These are phyloP conservation scores for Eretmochelys imbricata DNA, from an alignment of 2,113 vertebrate species.

Conservation along the genomic window DNA sequence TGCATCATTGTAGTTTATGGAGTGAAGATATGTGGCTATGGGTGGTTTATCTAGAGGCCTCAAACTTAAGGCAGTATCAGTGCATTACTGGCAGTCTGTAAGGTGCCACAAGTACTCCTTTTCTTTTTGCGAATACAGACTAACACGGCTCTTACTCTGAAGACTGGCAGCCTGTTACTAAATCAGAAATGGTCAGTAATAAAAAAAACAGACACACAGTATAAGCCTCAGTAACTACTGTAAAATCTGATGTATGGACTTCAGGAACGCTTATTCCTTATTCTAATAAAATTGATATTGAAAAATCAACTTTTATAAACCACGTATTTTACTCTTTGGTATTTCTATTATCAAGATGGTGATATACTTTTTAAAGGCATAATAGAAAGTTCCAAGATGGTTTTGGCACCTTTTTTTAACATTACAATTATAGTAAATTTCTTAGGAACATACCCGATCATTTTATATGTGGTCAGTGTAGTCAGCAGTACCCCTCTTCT, in stretches of 20 bases:
- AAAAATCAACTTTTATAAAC: background rate
- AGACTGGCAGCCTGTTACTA: background rate
- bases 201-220: background rate
- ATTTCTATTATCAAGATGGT: background rate
- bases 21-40: accelerated
- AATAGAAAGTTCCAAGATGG: background rate
- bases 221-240: background rate
- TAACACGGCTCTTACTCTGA: too few relatives aligned
- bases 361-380: background rate
- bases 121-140: too few relatives aligned
- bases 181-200: constrained; percentile 7
- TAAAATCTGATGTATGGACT: background rate
- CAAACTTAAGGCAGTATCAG: background rate
- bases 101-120: too few relatives aligned
- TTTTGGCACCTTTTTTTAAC: background rate
- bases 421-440: background rate
- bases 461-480: background rate
- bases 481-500: background rate
- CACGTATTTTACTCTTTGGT: background rate
- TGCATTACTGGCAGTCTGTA: background rate
- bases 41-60: background rate
- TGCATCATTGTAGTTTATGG: background rate
- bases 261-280: background rate
- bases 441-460: background rate
- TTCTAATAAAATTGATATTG: background rate